Evolutionary conservation across 2,888 invertebrate species (phyloP).

Genomic region (Flabesymbios commensalis): DNA sequence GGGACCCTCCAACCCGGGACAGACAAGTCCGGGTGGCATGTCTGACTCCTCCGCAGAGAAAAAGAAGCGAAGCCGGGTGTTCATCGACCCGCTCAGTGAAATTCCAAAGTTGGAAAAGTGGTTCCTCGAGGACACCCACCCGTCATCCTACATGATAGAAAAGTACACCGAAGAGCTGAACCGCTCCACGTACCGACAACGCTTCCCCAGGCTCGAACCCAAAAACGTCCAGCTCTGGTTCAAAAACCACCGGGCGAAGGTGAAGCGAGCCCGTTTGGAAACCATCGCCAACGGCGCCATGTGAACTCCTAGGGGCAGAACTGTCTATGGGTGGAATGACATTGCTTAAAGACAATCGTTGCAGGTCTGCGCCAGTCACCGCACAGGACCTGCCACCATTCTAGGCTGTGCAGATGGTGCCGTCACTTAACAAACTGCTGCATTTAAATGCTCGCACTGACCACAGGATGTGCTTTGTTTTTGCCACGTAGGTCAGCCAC

Average conservation of each 20-base stretch:
- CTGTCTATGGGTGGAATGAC: too few species aligned
- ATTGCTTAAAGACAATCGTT: too few species aligned
- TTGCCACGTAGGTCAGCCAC: too few species aligned
- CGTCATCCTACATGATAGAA: constrained; percentile 94
- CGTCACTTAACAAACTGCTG: too few species aligned
- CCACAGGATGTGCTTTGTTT: too few species aligned
- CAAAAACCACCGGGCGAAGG: constrained; percentile 97
- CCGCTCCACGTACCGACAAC: constrained; percentile 94
- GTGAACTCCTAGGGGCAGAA: too few species aligned
- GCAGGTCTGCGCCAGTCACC: too few species aligned
- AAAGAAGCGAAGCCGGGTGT: constrained; percentile 93
- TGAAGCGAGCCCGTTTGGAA: constrained; percentile 72
- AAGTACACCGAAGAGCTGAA: constrained; percentile 98
- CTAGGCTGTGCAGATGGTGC: too few species aligned
- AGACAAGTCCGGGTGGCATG: constrained; percentile 12
- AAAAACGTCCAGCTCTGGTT: constrained; percentile 99
- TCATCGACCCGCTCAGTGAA: constrained; percentile 98
- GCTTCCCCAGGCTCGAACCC: constrained; percentile 97
- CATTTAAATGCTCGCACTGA: too few species aligned
- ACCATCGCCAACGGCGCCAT: too few species aligned
- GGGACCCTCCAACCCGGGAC: constrained; percentile 12
- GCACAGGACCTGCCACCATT: too few species aligned
- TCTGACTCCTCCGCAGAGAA: constrained; percentile 71
- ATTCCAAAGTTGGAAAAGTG: constrained; percentile 75
- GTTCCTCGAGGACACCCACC: constrained; percentile 98